These are phyloP conservation scores for Mylabris sibirica DNA, from an alignment of 2,888 invertebrate genomes.

Conservation along the genomic window DNA sequence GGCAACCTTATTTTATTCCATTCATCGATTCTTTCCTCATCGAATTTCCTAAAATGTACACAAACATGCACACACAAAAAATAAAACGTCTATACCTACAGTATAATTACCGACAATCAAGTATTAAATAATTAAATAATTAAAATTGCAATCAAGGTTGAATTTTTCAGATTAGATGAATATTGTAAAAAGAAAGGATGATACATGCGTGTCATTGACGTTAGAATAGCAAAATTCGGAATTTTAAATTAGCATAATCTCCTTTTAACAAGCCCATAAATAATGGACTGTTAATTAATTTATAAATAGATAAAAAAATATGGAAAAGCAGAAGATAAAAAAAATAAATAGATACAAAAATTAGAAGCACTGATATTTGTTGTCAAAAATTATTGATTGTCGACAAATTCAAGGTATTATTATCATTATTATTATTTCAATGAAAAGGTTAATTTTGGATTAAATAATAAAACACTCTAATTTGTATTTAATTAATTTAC, in stretches of 20 bases:
- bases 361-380: neutral
- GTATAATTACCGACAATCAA: no score
- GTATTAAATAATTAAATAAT: no score
- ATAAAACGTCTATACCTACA: neutral
- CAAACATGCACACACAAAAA: no score
- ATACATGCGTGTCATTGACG: constrained; percentile 18
- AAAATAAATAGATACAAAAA: neutral
- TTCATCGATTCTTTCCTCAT: neutral
- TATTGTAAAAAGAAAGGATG: no score
- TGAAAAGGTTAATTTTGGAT: neutral
- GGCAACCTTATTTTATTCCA: constrained; percentile 29
- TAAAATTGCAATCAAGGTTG: no score
- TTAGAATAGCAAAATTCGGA: constrained; percentile 19
- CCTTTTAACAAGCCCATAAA: constrained; percentile 2
- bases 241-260: constrained; percentile 16
- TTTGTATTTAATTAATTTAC: neutral
- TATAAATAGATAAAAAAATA: neutral
- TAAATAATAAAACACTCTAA: constrained; percentile 4
- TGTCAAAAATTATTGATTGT: neutral
- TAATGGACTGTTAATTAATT: neutral
- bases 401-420: neutral
- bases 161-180: no score
- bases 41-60: neutral
- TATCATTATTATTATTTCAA: neutral
- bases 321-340: no score